These are phyloP conservation scores for Geotrupes spiniger DNA, from an alignment of 2,888 invertebrate species.

Conservation along the genomic window DNA sequence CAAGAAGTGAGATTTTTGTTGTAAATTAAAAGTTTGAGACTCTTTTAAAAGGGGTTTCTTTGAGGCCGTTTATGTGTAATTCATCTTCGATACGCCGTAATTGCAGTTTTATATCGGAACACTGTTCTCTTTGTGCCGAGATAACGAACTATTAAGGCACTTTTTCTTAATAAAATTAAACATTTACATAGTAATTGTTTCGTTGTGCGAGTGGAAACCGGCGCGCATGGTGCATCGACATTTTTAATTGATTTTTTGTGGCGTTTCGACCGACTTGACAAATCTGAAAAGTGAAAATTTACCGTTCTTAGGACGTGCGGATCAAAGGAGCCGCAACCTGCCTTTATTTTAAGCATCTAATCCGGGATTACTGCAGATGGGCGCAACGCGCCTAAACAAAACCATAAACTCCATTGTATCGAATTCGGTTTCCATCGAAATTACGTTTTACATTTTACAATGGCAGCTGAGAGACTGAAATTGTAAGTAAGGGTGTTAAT, in stretches of 20 bases:
- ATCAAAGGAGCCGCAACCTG: conserved; percentile 5
- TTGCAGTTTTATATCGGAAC: background rate
- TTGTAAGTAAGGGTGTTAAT: conserved; percentile 3
- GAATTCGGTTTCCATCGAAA: conserved; percentile 2
- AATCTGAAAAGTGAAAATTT: too few relatives aligned
- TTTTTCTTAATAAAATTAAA: too few relatives aligned
- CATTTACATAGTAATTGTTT: too few relatives aligned
- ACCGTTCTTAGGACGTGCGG: too few relatives aligned
- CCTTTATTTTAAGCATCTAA: conserved; percentile 6
- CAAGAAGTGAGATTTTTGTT: conserved; percentile 20
- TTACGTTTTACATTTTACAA: conserved; percentile 6
- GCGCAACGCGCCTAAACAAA: background rate
- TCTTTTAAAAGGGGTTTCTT: conserved; percentile 17
- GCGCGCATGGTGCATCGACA: too few relatives aligned
- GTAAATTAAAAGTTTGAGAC: conserved; percentile 21
- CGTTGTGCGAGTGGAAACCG: too few relatives aligned
- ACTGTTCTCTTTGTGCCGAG: too few relatives aligned
- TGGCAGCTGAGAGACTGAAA: conserved; percentile 1
- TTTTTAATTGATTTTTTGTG: too few relatives aligned
- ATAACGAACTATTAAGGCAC: too few relatives aligned
- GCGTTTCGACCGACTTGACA: too few relatives aligned
- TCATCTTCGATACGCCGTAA: conserved; percentile 11
- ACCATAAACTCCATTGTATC: background rate
- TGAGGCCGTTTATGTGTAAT: conserved; percentile 17
- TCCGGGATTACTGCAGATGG: conserved; percentile 6